Conservation (phyloP, 2,888 invertebrate genomes). For the Drosophila helvetica region DNA sequence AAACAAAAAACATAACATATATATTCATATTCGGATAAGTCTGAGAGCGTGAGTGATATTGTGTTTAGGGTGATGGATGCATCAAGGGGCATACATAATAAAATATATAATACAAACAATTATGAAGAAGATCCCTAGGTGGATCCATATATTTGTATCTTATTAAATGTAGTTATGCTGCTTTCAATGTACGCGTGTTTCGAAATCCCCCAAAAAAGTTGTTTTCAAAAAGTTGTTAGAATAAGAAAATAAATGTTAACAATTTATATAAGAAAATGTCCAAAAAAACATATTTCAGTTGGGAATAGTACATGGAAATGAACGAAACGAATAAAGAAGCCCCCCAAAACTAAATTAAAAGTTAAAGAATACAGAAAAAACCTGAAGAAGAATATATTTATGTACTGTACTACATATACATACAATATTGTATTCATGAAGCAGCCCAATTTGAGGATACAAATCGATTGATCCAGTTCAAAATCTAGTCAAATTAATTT, state of each 20-base stretch:
- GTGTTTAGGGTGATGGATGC: conserved; percentile 83
- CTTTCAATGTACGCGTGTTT: conserved; percentile 59
- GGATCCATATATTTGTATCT: conserved; percentile 62
- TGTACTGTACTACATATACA: no score
- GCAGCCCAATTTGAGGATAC: neutral
- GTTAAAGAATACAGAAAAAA: neutral
- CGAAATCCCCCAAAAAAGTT: conserved; percentile 46
- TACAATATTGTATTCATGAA: conserved; percentile 1
- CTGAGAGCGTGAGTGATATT: conserved; percentile 84
- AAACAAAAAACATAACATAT: conserved; percentile 38
- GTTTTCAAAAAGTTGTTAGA: conserved; percentile 51
- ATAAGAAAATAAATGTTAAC: conserved; percentile 60
- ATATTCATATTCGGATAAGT: conserved; percentile 82
- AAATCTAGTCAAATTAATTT: conserved; percentile 22
- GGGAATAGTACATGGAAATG: conserved; percentile 17
- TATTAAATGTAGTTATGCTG: conserved; percentile 59
- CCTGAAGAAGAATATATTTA: no score
- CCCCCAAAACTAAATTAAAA: conserved; percentile 9
- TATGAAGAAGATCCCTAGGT: conserved; percentile 24
- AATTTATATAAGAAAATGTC: conserved; percentile 42
- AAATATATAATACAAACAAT: conserved; percentile 36
- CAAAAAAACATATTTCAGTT: conserved; percentile 29
- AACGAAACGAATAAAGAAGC: neutral
- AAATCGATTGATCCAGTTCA: conserved; percentile 1
- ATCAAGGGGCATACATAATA: conserved; percentile 52